Evolutionary conservation across 1,140 invertebrate species (phyloP).

Genomic region (Drosophila setifemur): DNA sequence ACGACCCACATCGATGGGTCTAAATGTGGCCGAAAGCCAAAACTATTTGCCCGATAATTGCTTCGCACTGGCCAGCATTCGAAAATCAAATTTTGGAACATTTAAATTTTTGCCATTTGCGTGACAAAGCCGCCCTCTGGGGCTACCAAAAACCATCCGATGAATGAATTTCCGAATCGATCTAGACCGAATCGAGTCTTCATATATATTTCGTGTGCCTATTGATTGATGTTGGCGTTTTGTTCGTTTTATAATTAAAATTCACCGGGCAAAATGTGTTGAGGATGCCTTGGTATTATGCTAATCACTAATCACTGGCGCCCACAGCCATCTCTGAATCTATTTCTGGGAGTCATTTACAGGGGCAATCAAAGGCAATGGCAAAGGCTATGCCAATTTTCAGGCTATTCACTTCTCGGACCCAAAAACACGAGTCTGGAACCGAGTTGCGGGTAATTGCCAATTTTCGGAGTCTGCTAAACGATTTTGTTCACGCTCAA

Average conservation of each 20-base stretch:
- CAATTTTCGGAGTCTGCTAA: slow-evolving; percentile 55
- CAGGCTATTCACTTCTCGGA: slow-evolving; percentile 31
- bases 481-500: slow-evolving; percentile 72
- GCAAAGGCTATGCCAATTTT: slow-evolving; percentile 35
- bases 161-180: slow-evolving; percentile 42
- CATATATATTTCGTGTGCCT: slow-evolving; percentile 36
- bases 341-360: slow-evolving; percentile 20
- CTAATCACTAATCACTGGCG: slow-evolving; percentile 49
- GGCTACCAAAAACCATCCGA: slow-evolving; percentile 20
- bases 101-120: slow-evolving; percentile 51
- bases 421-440: slow-evolving; percentile 33
- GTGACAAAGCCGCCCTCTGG: slow-evolving; percentile 63
- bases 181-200: slow-evolving; percentile 30
- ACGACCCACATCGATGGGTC: slow-evolving; percentile 63
- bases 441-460: slow-evolving; percentile 54
- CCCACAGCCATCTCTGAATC: slow-evolving; percentile 29
- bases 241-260: slow-evolving; percentile 49
- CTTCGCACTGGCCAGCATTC: slow-evolving; percentile 44
- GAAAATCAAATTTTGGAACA: slow-evolving; percentile 1
- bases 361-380: slow-evolving; percentile 28
- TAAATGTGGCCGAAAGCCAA: slow-evolving; percentile 16
- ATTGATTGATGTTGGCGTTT: slow-evolving; percentile 47
- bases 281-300: slow-evolving; percentile 46
- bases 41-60: slow-evolving; percentile 69
- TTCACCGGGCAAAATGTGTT: slow-evolving; percentile 34